These are phyloP conservation scores for Orthonyx spaldingii DNA, from an alignment of 2,113 vertebrate genomes.

Conservation along the genomic window DNA sequence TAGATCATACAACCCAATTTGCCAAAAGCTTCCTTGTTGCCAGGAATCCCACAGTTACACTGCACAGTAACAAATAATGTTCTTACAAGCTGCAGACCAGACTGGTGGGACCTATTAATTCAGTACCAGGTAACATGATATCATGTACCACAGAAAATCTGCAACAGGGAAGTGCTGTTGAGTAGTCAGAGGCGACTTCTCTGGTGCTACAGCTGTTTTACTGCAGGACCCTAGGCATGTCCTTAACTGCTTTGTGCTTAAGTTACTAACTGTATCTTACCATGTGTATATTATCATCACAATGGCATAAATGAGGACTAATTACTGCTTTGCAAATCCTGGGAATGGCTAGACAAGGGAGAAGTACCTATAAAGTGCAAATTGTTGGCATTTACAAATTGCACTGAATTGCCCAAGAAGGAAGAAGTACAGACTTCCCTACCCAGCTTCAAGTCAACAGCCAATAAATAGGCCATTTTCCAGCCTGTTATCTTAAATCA, in stretches of 20 bases:
- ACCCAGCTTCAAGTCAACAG: background rate
- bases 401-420: background rate
- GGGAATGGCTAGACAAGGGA: background rate
- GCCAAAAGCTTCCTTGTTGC: background rate
- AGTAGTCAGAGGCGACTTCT: background rate
- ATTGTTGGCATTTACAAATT: background rate
- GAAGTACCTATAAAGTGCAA: background rate
- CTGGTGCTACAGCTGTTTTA: background rate
- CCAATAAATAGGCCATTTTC: background rate
- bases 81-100: background rate
- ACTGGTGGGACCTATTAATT: background rate
- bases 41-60: background rate
- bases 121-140: background rate
- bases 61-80: background rate
- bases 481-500: background rate
- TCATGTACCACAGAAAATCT: background rate
- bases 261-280: background rate
- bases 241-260: background rate
- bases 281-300: background rate
- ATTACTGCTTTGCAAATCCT: background rate
- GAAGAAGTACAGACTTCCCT: background rate
- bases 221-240: background rate
- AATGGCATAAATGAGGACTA: background rate
- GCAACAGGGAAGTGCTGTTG: background rate
- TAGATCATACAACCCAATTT: background rate